A percentile compares a stretch with the other conserved stretches of the same genome.
Conservation (phyloP, 2,888 invertebrate genomes). For the Drosophila neotestacea region DNA sequence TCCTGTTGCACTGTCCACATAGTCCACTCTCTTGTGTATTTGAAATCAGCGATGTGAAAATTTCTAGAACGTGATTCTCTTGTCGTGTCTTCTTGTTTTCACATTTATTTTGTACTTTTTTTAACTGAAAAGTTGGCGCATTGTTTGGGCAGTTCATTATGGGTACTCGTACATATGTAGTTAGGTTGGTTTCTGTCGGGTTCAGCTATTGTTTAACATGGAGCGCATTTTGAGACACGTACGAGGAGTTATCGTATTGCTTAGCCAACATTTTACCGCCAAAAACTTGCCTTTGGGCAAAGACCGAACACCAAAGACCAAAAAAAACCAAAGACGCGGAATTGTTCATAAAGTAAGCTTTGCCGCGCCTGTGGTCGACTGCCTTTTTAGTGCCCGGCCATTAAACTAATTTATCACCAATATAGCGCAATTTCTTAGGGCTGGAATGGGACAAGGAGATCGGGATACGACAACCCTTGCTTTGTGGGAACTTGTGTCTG, state of each 20-base stretch:
- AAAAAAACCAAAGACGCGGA: neutral
- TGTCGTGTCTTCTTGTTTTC: constrained; percentile 27
- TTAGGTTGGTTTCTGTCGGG: constrained; percentile 35
- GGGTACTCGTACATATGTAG: constrained; percentile 45
- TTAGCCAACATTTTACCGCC: constrained; percentile 61
- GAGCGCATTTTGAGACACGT: constrained; percentile 66
- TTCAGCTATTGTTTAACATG: constrained; percentile 43
- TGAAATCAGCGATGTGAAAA: constrained; percentile 73
- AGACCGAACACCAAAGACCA: neutral
- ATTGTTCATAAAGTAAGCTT: constrained; percentile 48
- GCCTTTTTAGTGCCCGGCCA: constrained; percentile 54
- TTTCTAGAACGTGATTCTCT: constrained; percentile 68
- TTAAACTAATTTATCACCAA: constrained; percentile 82
- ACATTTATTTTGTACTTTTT: constrained; percentile 35
- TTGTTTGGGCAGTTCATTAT: constrained; percentile 78
- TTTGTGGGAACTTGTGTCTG: constrained; percentile 61
- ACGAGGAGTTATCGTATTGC: constrained; percentile 13
- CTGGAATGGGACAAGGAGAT: constrained; percentile 29
- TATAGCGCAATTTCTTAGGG: constrained; percentile 66
- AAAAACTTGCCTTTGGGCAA: constrained; percentile 54
- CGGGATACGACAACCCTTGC: constrained; percentile 59
- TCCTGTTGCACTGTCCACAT: constrained; percentile 41
- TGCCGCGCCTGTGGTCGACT: constrained; percentile 67
- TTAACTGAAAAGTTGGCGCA: constrained; percentile 51
- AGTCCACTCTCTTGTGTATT: constrained; percentile 41